Conservation (phyloP, 1,140 invertebrate species). For the Drosophila melanica region DNA sequence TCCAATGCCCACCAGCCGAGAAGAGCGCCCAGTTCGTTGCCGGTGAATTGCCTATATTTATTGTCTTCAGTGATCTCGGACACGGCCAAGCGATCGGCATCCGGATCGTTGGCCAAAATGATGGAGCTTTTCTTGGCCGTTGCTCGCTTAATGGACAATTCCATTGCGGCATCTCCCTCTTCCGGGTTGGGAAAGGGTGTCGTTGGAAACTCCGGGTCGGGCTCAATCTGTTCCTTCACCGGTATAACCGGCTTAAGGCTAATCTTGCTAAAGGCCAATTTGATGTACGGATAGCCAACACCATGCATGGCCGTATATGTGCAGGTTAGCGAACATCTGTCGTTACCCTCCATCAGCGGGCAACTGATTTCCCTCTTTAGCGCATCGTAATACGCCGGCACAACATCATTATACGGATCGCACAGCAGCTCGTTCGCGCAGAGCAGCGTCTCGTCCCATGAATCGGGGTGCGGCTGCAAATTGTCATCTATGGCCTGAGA, state of each 20-base stretch:
- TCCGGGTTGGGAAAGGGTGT: slow-evolving; percentile 99
- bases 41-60: slow-evolving; percentile 96
- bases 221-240: slow-evolving; percentile 93
- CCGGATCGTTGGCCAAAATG: slow-evolving; percentile 99
- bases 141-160: slow-evolving; percentile 93
- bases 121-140: slow-evolving; percentile 88
- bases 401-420: slow-evolving; percentile 58
- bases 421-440: slow-evolving; percentile 21
- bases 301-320: slow-evolving; percentile 98
- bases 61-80: slow-evolving; percentile 88
- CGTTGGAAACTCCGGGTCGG: slow-evolving; percentile 96
- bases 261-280: slow-evolving; percentile 90
- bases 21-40: slow-evolving; percentile 97
- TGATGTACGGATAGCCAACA: slow-evolving; percentile 94
- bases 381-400: slow-evolving; percentile 53
- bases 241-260: slow-evolving; percentile 91
- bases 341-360: slow-evolving; percentile 38
- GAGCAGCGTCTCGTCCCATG: slow-evolving; percentile 56
- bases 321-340: slow-evolving; percentile 58
- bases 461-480: slow-evolving; percentile 85
- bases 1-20: slow-evolving; percentile 97
- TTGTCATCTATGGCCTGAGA: slow-evolving; percentile 91
- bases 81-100: slow-evolving; percentile 97
- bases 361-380: slow-evolving; percentile 54
- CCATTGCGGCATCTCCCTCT: slow-evolving; percentile 94